A percentile compares a stretch with the other conserved stretches of the same genome.
These are phyloP conservation scores for Pimpla rufipes DNA, from an alignment of 2,888 invertebrate genomes.

Conservation along the genomic window DNA sequence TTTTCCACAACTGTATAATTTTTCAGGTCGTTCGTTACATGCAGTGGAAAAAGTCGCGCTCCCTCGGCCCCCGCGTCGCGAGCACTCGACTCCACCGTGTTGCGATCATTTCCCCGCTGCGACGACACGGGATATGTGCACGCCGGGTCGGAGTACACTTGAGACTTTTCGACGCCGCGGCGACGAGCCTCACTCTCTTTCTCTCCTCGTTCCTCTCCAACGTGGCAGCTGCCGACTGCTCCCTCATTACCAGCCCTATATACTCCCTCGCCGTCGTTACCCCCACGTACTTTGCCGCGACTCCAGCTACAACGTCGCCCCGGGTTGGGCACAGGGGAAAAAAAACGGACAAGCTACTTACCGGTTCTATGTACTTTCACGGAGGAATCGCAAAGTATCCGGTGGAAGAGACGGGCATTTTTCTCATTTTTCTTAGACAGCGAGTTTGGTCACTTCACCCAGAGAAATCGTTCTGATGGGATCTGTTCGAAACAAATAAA, in stretches of 20 bases:
- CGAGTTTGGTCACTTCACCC: too few relatives aligned
- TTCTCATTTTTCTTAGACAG: not conserved
- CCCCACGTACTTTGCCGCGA: constrained; percentile 28
- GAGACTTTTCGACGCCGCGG: constrained; percentile 54
- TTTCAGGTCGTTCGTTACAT: constrained; percentile 23
- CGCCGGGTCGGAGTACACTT: constrained; percentile 48
- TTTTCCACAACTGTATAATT: constrained; percentile 14
- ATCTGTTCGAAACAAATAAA: too few relatives aligned
- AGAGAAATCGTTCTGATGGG: too few relatives aligned
- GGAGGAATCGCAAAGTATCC: not conserved
- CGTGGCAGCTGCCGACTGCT: constrained; percentile 28
- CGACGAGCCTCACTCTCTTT: constrained; percentile 29
- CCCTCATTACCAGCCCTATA: constrained; percentile 57
- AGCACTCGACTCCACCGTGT: constrained; percentile 17
- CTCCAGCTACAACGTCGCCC: not conserved
- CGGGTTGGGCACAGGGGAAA: not conserved
- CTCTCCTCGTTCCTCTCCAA: constrained; percentile 18
- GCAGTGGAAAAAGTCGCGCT: not conserved
- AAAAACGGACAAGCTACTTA: not conserved
- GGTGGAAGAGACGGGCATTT: not conserved
- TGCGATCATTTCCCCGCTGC: constrained; percentile 34
- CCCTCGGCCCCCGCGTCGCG: constrained; percentile 8
- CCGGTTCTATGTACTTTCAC: not conserved
- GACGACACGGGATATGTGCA: constrained; percentile 19
- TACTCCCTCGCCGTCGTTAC: constrained; percentile 53